Base-by-base conservation (phyloP, 2,113 vertebrate species). In the Condylura cristata region DNA sequence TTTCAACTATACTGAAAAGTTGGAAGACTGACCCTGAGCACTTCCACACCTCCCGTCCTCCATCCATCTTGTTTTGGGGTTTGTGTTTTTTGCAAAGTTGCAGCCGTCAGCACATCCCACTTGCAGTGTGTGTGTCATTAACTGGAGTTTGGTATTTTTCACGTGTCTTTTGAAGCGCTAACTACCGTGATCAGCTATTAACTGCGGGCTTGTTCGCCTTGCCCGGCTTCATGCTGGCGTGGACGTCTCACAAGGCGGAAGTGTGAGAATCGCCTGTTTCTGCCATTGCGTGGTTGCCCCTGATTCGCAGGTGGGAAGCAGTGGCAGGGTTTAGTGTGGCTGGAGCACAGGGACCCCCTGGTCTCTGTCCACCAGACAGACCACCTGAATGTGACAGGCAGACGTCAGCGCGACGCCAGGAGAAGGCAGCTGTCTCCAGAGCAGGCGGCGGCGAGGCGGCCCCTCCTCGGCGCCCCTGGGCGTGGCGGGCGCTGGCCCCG, bases 371-470 rank as follows among this genome's bases (percentile, higher is more conserved):
- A 2, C 11, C 48, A 37, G 87, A 65, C 44, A 46, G 24, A 2
- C 8, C 22, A 0, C 34, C 24, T 13, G 2, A 2, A 4, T 3
- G 1, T n/a, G 39, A 16, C 24, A 44, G 66, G 2, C 68, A 34
- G 51, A 51, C n/a, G 26, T 32, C 66, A 34, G 66, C 6, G 3
- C 72, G 39, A 18, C 53, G 7, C 56, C 46, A 39, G 44, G 32
- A 34, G 7, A 24, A 22, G 70, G 51, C 8, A 6, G 61, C n/a
- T 7, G 0, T 5, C 0, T 63, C 4, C 30, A 58, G 80, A 24
- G 65, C 39, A 4, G 32, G 46, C 14, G 12, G 20, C n/a, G n/a
- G n/a, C n/a, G n/a, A n/a, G n/a, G n/a, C n/a, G n/a, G n/a, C n/a
- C n/a, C n/a, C n/a, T n/a, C n/a, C n/a, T n/a, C n/a, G n/a, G n/a